Conservation (phyloP, 2,113 vertebrate species). For the Passer montanus region DNA sequence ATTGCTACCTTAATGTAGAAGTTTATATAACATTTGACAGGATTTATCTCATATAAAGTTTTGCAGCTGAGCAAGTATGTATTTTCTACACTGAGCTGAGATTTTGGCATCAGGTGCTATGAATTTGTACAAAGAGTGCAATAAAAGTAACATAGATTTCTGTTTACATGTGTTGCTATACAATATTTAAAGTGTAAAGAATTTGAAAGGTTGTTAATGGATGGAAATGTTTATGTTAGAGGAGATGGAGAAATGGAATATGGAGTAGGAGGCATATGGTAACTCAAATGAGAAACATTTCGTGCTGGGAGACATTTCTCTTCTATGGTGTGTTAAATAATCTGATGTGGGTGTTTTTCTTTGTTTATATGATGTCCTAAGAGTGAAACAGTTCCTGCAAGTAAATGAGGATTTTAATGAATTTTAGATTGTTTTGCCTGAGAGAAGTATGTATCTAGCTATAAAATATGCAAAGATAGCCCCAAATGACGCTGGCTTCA, state of each 20-base stretch:
- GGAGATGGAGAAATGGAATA: conserved; percentile 17
- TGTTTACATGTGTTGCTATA: conserved; percentile 7
- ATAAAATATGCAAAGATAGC: conserved; percentile 4
- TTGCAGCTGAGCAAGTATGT: not conserved
- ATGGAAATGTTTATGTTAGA: conserved; percentile 26
- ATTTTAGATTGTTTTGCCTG: not conserved
- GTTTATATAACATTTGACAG: not conserved
- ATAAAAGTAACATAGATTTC: conserved; percentile 19
- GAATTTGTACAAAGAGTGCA: conserved; percentile 11
- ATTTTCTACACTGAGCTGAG: not conserved
- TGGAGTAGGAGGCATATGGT: conserved; percentile 46
- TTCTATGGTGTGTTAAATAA: conserved; percentile 3
- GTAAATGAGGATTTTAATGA: conserved; percentile 19
- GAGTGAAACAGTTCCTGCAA: not conserved
- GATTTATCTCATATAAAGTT: not conserved
- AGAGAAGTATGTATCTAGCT: not conserved
- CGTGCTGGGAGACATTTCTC: conserved; percentile 8
- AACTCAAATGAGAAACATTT: conserved; percentile 30
- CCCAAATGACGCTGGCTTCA: not conserved
- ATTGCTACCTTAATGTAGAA: not conserved
- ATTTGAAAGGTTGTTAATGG: conserved; percentile 45
- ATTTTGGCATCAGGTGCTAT: conserved; percentile 10
- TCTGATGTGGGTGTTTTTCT: not conserved
- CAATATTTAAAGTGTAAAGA: conserved; percentile 45
- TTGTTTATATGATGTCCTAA: conserved; percentile 11